Conservation (phyloP, 2,888 invertebrate species). For the Tenthredo scrophulariae region DNA sequence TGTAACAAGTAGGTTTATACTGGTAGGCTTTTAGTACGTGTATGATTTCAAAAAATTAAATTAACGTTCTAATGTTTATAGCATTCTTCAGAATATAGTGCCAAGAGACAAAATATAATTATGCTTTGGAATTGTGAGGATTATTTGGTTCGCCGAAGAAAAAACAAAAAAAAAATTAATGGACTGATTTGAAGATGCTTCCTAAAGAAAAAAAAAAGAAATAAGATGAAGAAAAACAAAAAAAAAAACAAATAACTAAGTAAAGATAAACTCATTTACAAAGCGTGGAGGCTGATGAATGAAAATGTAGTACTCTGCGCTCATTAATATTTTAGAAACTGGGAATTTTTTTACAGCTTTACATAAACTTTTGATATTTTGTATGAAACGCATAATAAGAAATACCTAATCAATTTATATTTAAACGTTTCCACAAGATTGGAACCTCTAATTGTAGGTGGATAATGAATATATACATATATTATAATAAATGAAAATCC, state of each 20-base stretch:
- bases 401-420: slow-evolving; percentile 40
- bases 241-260: neutral
- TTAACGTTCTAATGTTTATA: neutral
- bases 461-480: slow-evolving; percentile 27
- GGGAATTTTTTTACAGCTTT: slow-evolving; percentile 47
- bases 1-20: slow-evolving; percentile 25
- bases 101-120: slow-evolving; percentile 18
- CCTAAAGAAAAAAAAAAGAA: neutral
- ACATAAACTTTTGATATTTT: slow-evolving; percentile 45
- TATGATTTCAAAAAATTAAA: neutral
- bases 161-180: neutral
- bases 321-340: slow-evolving; percentile 28
- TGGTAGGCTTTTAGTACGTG: slow-evolving; percentile 18
- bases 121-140: slow-evolving; percentile 14
- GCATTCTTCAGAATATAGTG: slow-evolving; percentile 37
- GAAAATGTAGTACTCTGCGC: slow-evolving; percentile 36
- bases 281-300: slow-evolving; percentile 57
- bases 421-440: slow-evolving; percentile 33
- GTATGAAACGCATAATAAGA: slow-evolving; percentile 37
- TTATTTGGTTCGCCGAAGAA: slow-evolving; percentile 31
- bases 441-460: slow-evolving; percentile 15
- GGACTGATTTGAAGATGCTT: slow-evolving; percentile 46
- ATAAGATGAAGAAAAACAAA: neutral
- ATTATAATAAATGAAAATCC: slow-evolving; percentile 16
- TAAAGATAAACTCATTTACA: slow-evolving; percentile 44